Base-by-base conservation (phyloP, 2,113 vertebrate species). In the Bubalus kerabau region DNA sequence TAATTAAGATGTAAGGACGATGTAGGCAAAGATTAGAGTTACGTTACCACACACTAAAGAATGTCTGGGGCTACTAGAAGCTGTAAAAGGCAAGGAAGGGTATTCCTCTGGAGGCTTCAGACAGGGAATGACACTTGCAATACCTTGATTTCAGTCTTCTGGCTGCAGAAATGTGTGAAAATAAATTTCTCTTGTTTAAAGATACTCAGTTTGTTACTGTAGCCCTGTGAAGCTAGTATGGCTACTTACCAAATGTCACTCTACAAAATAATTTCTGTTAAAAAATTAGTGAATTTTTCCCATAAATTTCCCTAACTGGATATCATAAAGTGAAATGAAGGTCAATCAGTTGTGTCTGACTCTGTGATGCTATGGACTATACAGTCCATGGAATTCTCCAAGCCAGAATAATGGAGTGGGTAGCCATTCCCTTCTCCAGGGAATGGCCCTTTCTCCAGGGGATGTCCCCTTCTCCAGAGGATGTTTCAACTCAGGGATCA, bases 311-410 rank as follows among this genome's bases (percentile, higher is more conserved):
- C 32, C 3, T 32, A 21, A 23, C 59, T 67, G 6, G 7, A 19
- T 46, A 10, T 46, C 3, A 30, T 23, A 2, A 50, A 32, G 40
- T 71, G 19, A 71, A 71, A 71, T 36, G 19, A 36, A 23, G 36
- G 9, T 71, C 19, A 7, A 2, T 67, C 32, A 21, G 64, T 36
- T 4, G 0, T 71, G 64, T 71, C 64, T 23, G 64, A 71, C 19
- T 36, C n/a, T 36, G n/a, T 0, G 0, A 71, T 4, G 0, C 9
- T 71, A 36, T 6, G n/a, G 19, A 71, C 64, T 71, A 36, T 71
- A 36, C 17, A 36, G 64, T 71, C 64, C 64, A 36, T 23, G n/a
- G n/a, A 71, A 71, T 71, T 71, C 64, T 67, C n/a, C 9, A 71
- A 71, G 17, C 9, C n/a, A 71, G 9, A 12, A 71, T 23, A 71